Conservation (phyloP, 2,113 vertebrate genomes). For the Austrofundulus limnaeus region DNA sequence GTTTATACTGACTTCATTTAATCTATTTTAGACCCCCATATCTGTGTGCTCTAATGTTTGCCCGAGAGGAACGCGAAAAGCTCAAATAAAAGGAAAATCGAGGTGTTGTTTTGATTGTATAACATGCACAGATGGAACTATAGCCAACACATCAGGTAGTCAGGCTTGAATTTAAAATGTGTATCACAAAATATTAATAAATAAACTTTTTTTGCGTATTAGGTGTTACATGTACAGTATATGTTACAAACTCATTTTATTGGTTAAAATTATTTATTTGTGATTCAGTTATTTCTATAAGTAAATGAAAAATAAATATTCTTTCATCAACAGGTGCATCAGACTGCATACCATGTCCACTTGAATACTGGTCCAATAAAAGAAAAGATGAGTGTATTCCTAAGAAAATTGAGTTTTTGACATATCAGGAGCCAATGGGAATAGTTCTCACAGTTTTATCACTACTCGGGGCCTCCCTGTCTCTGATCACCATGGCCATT, state of each 20-base stretch:
- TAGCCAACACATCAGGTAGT: slow-evolving; percentile 74
- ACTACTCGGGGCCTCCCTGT: slow-evolving; percentile 59
- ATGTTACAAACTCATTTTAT: no score
- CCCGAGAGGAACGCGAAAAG: slow-evolving; percentile 73
- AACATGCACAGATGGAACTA: slow-evolving; percentile 78
- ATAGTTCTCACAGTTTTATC: slow-evolving; percentile 65
- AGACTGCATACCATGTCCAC: slow-evolving; percentile 73
- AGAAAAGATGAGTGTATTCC: slow-evolving; percentile 68
- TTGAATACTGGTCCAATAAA: slow-evolving; percentile 76
- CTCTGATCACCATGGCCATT: slow-evolving; percentile 49
- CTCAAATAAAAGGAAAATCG: slow-evolving; percentile 72
- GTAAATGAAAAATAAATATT: neutral
- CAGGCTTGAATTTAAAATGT: neutral
- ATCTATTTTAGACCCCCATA: slow-evolving; percentile 59
- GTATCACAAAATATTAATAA: neutral
- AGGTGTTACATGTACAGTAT: neutral
- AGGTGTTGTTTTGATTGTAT: slow-evolving; percentile 55
- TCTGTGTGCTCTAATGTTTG: slow-evolving; percentile 72
- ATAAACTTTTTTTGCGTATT: neutral
- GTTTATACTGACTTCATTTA: neutral
- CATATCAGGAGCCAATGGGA: slow-evolving; percentile 73
- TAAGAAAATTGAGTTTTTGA: slow-evolving; percentile 73
- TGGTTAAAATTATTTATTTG: neutral
- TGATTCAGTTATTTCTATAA: neutral
- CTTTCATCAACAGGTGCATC: slow-evolving; percentile 60